phyloP scores from a whole-genome alignment of 2,113 vertebrate species.

The Microcebus griseorufus region DNA sequence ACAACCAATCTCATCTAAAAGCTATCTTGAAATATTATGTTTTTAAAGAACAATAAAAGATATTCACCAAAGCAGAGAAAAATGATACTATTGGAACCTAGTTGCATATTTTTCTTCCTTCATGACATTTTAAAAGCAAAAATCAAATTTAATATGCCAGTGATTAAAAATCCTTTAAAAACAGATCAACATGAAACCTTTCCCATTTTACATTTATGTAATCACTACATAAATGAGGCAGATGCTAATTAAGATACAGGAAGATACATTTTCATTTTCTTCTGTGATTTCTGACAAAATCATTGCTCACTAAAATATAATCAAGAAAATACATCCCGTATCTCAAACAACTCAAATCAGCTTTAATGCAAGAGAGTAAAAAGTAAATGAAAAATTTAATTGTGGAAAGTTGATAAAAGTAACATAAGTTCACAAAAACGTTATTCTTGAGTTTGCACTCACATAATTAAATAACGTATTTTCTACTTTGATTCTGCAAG shows the following conservation, averaged over 20 bases:
- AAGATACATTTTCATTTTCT: conserved; percentile 33
- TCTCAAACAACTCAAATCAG: background rate
- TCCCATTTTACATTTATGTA: background rate
- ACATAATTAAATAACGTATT: background rate
- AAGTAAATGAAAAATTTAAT: background rate
- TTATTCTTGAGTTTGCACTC: background rate
- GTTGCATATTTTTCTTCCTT: background rate
- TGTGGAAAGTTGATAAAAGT: conserved; percentile 5
- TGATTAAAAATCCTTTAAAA: background rate
- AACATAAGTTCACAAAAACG: background rate
- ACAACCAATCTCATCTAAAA: background rate
- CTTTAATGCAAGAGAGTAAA: background rate
- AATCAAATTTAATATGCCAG: background rate
- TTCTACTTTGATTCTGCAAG: background rate
- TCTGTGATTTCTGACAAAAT: background rate
- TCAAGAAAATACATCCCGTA: background rate
- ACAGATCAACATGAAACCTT: background rate
- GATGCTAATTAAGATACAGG: background rate
- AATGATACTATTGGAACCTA: background rate
- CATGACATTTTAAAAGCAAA: conserved; percentile 17
- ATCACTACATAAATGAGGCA: background rate
- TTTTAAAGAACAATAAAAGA: background rate
- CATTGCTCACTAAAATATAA: background rate
- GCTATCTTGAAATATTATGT: background rate
- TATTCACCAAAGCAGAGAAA: background rate